Base-by-base conservation (phyloP, 2,113 vertebrate genomes). In the Gopherus flavomarginatus region DNA sequence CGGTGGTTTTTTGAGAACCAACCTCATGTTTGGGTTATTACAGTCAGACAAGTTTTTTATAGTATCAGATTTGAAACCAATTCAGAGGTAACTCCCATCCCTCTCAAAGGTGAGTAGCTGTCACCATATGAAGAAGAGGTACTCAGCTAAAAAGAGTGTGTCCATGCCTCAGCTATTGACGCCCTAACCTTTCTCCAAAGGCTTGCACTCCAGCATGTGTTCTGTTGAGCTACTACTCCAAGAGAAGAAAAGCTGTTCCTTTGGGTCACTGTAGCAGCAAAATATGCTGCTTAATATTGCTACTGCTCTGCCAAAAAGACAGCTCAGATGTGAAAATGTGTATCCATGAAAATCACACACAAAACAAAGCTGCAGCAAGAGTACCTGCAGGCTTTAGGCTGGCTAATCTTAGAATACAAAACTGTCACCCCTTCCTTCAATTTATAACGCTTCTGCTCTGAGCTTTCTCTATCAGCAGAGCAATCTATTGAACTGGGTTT, bases 351-450 rank as follows among this genome's bases (percentile, higher is more conserved):
- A 1, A 0, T 49, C 80, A 91, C 69, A 87, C 38, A 87, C 84
- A n/a, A 95, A 96, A 93, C n/a, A 86, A 92, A 90, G 77, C 31
- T 88, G 75, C 75, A 87, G 21, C 47, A 42, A 89, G 29, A 87
- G 17, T 59, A 42, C 88, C 82, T 93, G 31, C 77, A 94, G 90
- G 77, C 89, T 89, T 42, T 59, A 90, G 59, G 52, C 21, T 86
- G 83, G 54, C n/a, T 26, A 94, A 35, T 5, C 49, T 89, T 92
- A 62, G 56, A 95, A 77, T 53, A 90, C 72, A 93, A 95, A 94
- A 90, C 22, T 56, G 31, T 79, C 94, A 92, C 1, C 1, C 0
- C 90, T 94, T 87, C 42, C 53, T 93, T 92, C 80, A 86, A 50
- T 83, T 95, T 93, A 35, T 59, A 54, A 31, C 52, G 13, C 13